Percentiles rank a stretch among this genome's conserved stretches.
Conservation (phyloP, 2,888 invertebrate genomes). For the Nudaria mundana region DNA sequence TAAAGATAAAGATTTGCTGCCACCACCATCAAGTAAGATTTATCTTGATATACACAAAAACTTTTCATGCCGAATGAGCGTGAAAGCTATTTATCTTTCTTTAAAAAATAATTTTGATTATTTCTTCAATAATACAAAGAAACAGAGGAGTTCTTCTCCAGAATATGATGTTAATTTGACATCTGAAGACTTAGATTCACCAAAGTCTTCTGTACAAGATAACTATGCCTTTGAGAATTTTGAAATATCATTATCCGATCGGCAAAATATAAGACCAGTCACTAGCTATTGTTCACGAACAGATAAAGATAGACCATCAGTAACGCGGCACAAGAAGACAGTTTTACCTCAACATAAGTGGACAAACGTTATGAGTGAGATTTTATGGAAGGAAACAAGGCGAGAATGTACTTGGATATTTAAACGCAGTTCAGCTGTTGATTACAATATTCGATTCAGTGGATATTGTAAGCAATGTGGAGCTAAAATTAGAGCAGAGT, state of each 20-base stretch:
- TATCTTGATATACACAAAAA: constrained; percentile 10
- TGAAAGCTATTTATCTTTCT: constrained; percentile 9
- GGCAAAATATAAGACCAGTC: constrained; percentile 9
- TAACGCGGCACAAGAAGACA: constrained; percentile 11
- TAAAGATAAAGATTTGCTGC: constrained; percentile 5
- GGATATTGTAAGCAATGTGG: constrained; percentile 10
- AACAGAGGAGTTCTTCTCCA: constrained; percentile 9
- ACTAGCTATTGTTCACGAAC: constrained; percentile 12
- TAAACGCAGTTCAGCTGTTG: background rate
- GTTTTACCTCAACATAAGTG: constrained; percentile 12
- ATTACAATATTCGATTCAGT: constrained; percentile 6
- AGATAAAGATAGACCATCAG: constrained; percentile 12
- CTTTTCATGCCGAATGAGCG: constrained; percentile 10
- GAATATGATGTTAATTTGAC: constrained; percentile 10
- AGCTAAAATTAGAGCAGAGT: background rate
- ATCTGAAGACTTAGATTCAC: constrained; percentile 10
- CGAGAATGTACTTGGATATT: constrained; percentile 8
- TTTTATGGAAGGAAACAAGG: constrained; percentile 10
- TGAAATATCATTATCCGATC: constrained; percentile 13
- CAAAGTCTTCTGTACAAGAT: constrained; percentile 10
- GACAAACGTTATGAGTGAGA: constrained; percentile 12
- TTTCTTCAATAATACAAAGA: constrained; percentile 11
- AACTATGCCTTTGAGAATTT: constrained; percentile 12
- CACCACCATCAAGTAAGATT: constrained; percentile 9
- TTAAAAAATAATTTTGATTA: constrained; percentile 13